Evolutionary conservation across 2,888 invertebrate species (phyloP), one percentile per base, ranked within the genome.

Genomic region (Dynastes hyllus): DNA sequence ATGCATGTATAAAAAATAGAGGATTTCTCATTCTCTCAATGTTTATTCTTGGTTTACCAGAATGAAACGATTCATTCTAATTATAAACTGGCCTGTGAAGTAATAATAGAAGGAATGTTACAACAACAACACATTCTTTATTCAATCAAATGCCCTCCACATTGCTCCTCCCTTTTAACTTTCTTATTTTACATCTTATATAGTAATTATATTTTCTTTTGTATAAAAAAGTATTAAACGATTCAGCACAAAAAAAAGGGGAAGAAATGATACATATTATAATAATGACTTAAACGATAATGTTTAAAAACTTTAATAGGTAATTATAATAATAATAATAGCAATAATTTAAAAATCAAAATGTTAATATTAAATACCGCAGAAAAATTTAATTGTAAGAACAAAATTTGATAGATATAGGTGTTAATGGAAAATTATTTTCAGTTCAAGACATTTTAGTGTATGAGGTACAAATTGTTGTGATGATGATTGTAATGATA

Each of bases 61-160:
- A 67, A 45, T 67, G 80, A 83, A 22, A 81, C 81, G 81, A 81
- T 82, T 81, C 81, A 83, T 77, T 73, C 82, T 83, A 83, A 73
- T 73, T 73, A 78, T 78, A 81, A 81, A 83, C 82, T 83, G 82
- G 83, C 82, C 81, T 71, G 71, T 69, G 69, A 80, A 81, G 77
- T 81, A 78, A 37, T 73, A 73, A 78, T 71, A 78, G 70, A 79
- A 81, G 80, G 81, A 83, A 83, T 81, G 80, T 81, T 79, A 79
- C 79, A 78, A 78, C 55, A 78, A 77, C 58, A 58, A 73, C 40
- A 58, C 58, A 73, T 77, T 53, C 65, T 76, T 69, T 40, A 77
- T 78, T 82, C 78, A 80, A 45, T 82, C 75, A 80, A 81, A 83
- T 82, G 82, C 81, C 83, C 83, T 81, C 40, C 37, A 9, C 45